Evolutionary conservation across 2,113 vertebrate species (phyloP).

Genomic region (Petaurus breviceps): DNA sequence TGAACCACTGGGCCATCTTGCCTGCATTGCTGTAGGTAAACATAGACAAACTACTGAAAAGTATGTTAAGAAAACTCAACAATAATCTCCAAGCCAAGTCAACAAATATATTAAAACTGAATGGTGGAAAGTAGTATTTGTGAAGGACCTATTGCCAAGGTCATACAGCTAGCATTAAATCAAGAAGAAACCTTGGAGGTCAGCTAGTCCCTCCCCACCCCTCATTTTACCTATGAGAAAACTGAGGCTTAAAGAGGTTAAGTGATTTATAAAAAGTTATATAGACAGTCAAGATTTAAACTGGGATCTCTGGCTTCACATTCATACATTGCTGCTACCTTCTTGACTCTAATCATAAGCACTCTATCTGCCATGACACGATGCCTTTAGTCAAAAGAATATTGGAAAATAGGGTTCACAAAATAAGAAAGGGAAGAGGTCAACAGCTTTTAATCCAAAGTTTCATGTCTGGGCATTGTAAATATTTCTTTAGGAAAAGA

Average conservation of each 20-base stretch:
- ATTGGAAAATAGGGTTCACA: not conserved
- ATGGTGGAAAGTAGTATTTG: not conserved
- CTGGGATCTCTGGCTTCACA: slow-evolving; percentile 5
- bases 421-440: not conserved
- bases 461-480: not conserved
- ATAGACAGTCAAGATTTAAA: slow-evolving; percentile 4
- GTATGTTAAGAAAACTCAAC: not conserved
- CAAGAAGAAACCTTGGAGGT: not conserved
- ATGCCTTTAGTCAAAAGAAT: not conserved
- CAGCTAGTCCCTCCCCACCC: not conserved
- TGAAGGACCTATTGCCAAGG: not conserved
- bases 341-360: not conserved
- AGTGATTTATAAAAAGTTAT: not conserved
- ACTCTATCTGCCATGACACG: not conserved
- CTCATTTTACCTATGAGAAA: not conserved
- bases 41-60: not conserved
- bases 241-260: not conserved
- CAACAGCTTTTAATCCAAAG: not conserved
- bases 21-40: not conserved
- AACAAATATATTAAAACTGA: not conserved
- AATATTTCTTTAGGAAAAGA: not conserved
- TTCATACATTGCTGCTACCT: not conserved
- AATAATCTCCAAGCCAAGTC: not conserved
- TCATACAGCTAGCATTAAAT: not conserved
- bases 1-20: no score